Evolutionary conservation across 2,113 vertebrate genomes (phyloP).

Genomic region (Crotophaga sulcirostris): DNA sequence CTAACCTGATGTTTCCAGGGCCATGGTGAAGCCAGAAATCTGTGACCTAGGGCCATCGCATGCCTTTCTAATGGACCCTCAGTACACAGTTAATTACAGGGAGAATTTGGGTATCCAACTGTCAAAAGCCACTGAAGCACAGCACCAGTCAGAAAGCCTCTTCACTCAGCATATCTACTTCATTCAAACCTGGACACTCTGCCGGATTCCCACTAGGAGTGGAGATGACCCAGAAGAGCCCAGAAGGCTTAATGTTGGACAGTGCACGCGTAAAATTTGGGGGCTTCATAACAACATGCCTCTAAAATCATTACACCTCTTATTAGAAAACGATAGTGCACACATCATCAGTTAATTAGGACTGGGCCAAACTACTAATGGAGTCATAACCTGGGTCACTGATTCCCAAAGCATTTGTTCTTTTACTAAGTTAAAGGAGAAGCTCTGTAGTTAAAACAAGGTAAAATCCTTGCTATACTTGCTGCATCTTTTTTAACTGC

Average conservation of each 20-base stretch:
- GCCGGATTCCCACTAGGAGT: constrained; percentile 28
- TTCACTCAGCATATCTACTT: neutral
- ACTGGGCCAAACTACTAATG: constrained; percentile 39
- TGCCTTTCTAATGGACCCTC: constrained; percentile 54
- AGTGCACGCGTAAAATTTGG: neutral
- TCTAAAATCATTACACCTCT: constrained; percentile 45
- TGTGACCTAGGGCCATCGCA: constrained; percentile 19
- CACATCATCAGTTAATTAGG: constrained; percentile 62
- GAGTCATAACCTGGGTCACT: constrained; percentile 43
- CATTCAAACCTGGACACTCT: neutral
- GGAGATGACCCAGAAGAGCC: constrained; percentile 62
- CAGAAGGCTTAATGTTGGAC: constrained; percentile 25
- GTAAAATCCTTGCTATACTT: neutral
- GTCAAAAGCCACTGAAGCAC: neutral
- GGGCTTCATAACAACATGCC: neutral
- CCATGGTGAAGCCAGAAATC: constrained; percentile 35
- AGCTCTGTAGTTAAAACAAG: constrained; percentile 5
- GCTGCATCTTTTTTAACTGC: neutral
- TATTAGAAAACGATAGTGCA: constrained; percentile 48
- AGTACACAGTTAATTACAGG: constrained; percentile 61
- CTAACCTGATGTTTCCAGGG: constrained; percentile 61
- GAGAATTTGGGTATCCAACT: constrained; percentile 50
- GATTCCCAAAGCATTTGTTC: constrained; percentile 27
- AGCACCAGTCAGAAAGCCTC: neutral
- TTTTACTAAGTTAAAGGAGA: neutral